These are phyloP conservation scores for Drosophila melanocephala DNA, from an alignment of 2,888 invertebrate species.

Conservation along the genomic window DNA sequence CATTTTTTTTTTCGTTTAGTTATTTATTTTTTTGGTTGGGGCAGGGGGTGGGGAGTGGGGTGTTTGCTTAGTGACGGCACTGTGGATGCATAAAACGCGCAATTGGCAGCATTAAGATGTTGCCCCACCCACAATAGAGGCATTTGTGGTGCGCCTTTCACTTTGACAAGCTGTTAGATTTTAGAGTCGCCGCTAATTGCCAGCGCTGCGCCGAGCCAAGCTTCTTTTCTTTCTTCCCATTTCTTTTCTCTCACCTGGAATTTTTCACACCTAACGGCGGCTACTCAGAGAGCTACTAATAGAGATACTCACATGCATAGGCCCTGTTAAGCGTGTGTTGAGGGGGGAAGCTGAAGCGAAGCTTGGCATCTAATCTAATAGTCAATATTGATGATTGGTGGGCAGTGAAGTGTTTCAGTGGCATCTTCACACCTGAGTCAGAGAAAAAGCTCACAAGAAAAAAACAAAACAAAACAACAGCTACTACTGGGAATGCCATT, in stretches of 20 bases:
- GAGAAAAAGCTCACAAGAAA: constrained; percentile 11
- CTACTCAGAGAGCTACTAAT: constrained; percentile 2
- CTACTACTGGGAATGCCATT: not conserved
- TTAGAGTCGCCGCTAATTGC: constrained; percentile 65
- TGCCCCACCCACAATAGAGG: constrained; percentile 49
- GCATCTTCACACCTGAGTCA: constrained; percentile 48
- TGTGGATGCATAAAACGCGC: constrained; percentile 70
- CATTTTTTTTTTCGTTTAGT: constrained; percentile 9
- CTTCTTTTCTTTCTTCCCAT: constrained; percentile 13
- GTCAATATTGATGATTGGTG: constrained; percentile 47
- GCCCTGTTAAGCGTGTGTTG: not conserved
- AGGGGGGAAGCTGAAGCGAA: not conserved
- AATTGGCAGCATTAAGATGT: constrained; percentile 66
- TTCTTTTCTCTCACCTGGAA: constrained; percentile 31
- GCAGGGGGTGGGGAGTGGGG: not conserved
- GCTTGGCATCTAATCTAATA: constrained; percentile 39
- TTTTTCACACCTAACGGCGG: constrained; percentile 55
- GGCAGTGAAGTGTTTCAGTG: constrained; percentile 25
- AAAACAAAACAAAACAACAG: constrained; percentile 1
- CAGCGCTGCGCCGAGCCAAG: constrained; percentile 34
- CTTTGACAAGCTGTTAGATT: constrained; percentile 77
- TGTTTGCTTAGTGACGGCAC: constrained; percentile 31
- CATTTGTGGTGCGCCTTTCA: constrained; percentile 57
- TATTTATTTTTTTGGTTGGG: not conserved
- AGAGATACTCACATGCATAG: not conserved